Evolutionary conservation across 2,797 vertebrate species (phyloP).

Genomic region (Discoglossus pictus): DNA sequence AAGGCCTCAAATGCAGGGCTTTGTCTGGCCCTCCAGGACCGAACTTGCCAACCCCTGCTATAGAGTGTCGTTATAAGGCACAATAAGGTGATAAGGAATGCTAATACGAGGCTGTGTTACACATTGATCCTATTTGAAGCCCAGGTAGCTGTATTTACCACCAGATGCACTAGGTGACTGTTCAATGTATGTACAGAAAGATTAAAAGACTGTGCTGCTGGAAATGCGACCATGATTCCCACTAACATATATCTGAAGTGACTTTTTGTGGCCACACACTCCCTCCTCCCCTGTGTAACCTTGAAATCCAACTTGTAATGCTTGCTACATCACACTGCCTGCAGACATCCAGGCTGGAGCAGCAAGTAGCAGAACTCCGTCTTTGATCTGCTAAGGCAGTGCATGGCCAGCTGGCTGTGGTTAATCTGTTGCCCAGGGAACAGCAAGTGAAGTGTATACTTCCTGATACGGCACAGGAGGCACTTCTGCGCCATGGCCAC

Average conservation of each 20-base stretch:
- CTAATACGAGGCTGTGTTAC: too few species aligned
- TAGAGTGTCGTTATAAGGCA: too few species aligned
- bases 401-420: constrained; percentile 67
- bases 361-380: constrained; percentile 56
- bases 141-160: constrained; percentile 12
- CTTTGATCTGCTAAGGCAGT: constrained; percentile 66
- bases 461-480: constrained; percentile 65
- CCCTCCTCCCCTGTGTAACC: constrained; percentile 58
- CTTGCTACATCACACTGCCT: constrained; percentile 52
- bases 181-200: constrained; percentile 1
- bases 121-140: not conserved
- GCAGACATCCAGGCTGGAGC: constrained; percentile 56
- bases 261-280: constrained; percentile 44
- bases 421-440: constrained; percentile 68
- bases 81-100: too few species aligned
- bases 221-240: not conserved
- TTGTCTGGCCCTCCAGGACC: too few species aligned
- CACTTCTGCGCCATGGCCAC: constrained; percentile 62
- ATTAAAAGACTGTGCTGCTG: constrained; percentile 14
- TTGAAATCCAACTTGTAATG: constrained; percentile 57
- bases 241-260: not conserved
- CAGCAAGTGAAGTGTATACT: constrained; percentile 66
- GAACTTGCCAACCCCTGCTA: too few species aligned
- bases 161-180: constrained; percentile 1
- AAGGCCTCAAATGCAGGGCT: too few species aligned